Base-by-base conservation (phyloP, 1,140 invertebrate genomes). In the Acyrthosiphon pisum region DNA sequence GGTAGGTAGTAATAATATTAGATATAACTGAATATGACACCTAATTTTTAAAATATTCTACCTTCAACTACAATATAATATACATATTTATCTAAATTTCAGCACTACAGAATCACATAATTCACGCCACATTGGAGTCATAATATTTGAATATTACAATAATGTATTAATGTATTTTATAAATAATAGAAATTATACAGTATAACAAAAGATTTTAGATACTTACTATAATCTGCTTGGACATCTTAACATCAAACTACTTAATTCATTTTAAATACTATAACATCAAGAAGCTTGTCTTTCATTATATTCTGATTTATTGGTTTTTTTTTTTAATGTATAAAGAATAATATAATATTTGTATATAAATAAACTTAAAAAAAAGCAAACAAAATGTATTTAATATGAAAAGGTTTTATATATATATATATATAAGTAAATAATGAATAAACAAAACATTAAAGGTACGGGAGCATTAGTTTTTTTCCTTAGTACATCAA, bases 301-400 rank as follows among this genome's bases (percentile, higher is more conserved):
- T n/a, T 76, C n/a, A 41, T 26, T 60, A 86, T 46, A 88, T 50
- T 88, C 48, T 50, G 20, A 50, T 88, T 88, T 88, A 35, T 88
- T 50, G 11, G 37, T 50, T n/a, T 23, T 88, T 50, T 46, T 90
- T 60, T 76, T 48, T 76, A n/a, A 46, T 68, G 81, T 26, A 86
- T 41, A 91, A 46, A 81, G 30, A 48, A 88, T 50, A 88, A 88
- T 88, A 50, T 50, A 90, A 20, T 53, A 53, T n/a, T 76, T 56
- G 50, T 91, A 53, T 56, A 84, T 44, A 93, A 93, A 93, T 84
- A 93, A 93, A 53, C 81, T 93, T 93, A 18, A 44, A 86, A 56
- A n/a, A 84, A 14, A 84, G 23, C n/a, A 93, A 93, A 93, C 91
- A 93, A 86, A 50, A 86, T 93, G 37, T 50, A 93, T 22, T 93